Evolutionary conservation across 2,113 vertebrate species (phyloP).

Genomic region (Rhinolophus sinicus): DNA sequence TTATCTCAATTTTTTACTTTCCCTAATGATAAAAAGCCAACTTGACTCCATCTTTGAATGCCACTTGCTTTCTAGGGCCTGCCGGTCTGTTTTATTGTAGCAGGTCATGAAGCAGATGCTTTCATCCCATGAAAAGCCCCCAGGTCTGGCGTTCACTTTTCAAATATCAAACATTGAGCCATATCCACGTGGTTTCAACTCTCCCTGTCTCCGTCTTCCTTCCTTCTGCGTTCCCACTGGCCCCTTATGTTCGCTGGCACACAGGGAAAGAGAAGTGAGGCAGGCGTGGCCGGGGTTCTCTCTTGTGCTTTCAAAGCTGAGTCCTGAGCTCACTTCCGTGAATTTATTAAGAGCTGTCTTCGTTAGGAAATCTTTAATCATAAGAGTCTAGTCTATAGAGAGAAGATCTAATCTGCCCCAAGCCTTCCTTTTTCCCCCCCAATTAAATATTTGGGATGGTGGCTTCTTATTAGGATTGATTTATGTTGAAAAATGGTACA

Average conservation of each 20-base stretch:
- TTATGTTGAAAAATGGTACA: neutral
- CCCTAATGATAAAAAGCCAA: fast-evolving
- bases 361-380: neutral
- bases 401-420: neutral
- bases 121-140: neutral
- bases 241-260: neutral
- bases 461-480: neutral
- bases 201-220: neutral
- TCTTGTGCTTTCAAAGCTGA: neutral
- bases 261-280: neutral
- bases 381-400: neutral
- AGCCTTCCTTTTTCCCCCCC: neutral
- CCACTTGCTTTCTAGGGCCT: neutral
- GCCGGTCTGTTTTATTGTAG: neutral
- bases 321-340: neutral
- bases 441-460: neutral
- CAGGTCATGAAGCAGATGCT: neutral
- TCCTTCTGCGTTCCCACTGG: fast-evolving
- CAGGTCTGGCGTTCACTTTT: neutral
- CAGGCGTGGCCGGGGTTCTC: fast-evolving
- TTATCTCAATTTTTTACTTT: neutral
- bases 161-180: neutral
- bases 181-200: neutral
- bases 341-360: neutral
- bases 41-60: neutral